phyloP scores from a whole-genome alignment of 2,113 vertebrate species.

The Poeciliopsis occidentalis region DNA sequence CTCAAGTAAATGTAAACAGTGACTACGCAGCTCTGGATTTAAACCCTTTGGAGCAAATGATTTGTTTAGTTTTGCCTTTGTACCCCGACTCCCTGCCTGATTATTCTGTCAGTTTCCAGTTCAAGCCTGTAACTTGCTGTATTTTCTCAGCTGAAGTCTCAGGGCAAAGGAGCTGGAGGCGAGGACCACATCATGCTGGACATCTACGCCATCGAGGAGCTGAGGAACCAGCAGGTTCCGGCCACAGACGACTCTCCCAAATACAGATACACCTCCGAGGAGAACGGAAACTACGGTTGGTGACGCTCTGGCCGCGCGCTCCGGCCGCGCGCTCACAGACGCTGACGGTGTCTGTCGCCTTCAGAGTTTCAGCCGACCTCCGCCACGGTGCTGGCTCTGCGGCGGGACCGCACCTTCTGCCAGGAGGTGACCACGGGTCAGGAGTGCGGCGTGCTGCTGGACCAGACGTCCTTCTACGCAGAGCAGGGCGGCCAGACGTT shows the following conservation, averaged over 20 bases:
- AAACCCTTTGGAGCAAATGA: too few relatives aligned
- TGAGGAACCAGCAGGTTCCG: conserved; percentile 83
- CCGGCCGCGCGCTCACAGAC: not conserved
- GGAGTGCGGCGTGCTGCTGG: conserved; percentile 93
- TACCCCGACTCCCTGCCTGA: not conserved
- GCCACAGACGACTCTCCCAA: conserved; percentile 90
- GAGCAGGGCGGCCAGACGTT: conserved; percentile 98
- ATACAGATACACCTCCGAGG: conserved; percentile 85
- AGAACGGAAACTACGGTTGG: conserved; percentile 81
- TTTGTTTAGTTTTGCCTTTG: not conserved
- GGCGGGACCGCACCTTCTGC: conserved; percentile 90
- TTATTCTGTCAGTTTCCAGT: not conserved
- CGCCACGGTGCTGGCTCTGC: conserved; percentile 89
- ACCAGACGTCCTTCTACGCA: conserved; percentile 93
- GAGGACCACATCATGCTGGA: conserved; percentile 96
- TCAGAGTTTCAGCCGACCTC: conserved; percentile 83
- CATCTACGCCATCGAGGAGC: conserved; percentile 97
- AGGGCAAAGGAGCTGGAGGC: conserved; percentile 90
- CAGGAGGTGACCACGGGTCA: conserved; percentile 90
- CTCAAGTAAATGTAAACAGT: too few relatives aligned
- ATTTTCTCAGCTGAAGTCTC: conserved; percentile 87
- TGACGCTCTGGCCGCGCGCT: not conserved
- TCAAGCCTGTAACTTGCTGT: not conserved
- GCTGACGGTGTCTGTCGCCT: not conserved
- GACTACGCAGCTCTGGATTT: too few relatives aligned